These are phyloP conservation scores for Chrysocyon brachyurus DNA, from an alignment of 2,797 vertebrate genomes.

Conservation along the genomic window DNA sequence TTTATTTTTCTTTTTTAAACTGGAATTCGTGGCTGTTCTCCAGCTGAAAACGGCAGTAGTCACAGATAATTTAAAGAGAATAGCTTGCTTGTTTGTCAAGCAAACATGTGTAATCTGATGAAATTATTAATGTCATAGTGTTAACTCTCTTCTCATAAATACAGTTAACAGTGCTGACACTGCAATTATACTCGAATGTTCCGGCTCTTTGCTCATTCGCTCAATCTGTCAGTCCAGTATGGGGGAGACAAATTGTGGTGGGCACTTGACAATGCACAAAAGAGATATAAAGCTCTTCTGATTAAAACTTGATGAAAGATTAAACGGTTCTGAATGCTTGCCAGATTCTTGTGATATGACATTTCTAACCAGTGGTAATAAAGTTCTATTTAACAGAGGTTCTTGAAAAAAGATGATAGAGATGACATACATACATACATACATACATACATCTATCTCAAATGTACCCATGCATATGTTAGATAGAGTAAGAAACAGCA, in stretches of 20 bases:
- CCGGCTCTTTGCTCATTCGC: conserved; percentile 86
- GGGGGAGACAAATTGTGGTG: conserved; percentile 86
- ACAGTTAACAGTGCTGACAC: conserved; percentile 89
- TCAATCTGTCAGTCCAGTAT: conserved; percentile 87
- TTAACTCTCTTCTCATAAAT: conserved; percentile 90
- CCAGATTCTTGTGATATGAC: conserved; percentile 82
- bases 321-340: conserved; percentile 86
- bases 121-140: conserved; percentile 90
- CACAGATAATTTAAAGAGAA: conserved; percentile 86
- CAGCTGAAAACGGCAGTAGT: conserved; percentile 79
- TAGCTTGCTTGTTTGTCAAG: conserved; percentile 88
- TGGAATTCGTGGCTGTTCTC: conserved; percentile 80
- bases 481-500: background rate
- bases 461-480: background rate
- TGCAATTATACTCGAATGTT: conserved; percentile 87
- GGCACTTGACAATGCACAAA: conserved; percentile 88
- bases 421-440: background rate
- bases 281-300: conserved; percentile 88
- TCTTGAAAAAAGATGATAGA: conserved; percentile 69
- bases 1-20: conserved; percentile 84
- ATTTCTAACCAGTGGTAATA: conserved; percentile 83
- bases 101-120: conserved; percentile 88
- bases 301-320: conserved; percentile 90
- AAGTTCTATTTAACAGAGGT: conserved; percentile 67
- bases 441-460: background rate